Percentiles rank a stretch among this genome's conserved stretches.
Evolutionary conservation across 1,140 invertebrate species (phyloP).

Genomic region (Danaus melanippus): DNA sequence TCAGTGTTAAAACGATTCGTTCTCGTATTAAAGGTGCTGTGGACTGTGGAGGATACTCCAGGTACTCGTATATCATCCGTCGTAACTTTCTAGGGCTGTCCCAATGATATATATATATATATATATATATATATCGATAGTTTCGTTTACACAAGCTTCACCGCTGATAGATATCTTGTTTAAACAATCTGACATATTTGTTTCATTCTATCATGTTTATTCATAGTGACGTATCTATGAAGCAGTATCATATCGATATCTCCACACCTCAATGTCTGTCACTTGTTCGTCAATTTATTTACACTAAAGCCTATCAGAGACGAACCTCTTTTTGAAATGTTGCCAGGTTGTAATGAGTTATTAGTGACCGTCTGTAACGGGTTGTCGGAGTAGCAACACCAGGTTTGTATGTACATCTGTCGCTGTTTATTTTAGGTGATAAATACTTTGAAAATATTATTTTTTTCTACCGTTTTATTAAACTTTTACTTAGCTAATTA

Average conservation of each 20-base stretch:
- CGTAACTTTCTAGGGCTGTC: not conserved
- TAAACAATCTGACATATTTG: conserved; percentile 22
- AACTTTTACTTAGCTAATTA: too few species aligned
- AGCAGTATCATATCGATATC: too few species aligned
- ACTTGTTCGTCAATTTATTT: too few species aligned
- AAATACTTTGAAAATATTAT: too few species aligned
- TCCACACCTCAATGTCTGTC: too few species aligned
- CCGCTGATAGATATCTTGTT: conserved; percentile 2
- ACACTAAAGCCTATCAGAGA: too few species aligned
- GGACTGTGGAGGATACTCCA: not conserved
- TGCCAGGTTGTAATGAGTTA: too few species aligned
- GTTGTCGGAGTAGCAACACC: conserved; percentile 15
- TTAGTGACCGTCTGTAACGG: conserved; percentile 4
- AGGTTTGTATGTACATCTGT: conserved; percentile 13
- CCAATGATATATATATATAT: not conserved
- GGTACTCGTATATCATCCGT: not conserved
- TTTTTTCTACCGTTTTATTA: too few species aligned
- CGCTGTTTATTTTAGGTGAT: conserved; percentile 1
- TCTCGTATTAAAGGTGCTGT: too few species aligned
- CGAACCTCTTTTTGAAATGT: too few species aligned
- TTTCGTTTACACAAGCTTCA: conserved; percentile 15
- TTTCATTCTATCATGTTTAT: conserved; percentile 3
- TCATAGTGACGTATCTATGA: too few species aligned
- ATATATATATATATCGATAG: conserved; percentile 10
- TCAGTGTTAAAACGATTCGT: not conserved